Conservation (phyloP, 2,797 vertebrate genomes). For the Xiphorhynchus erythropygius region DNA sequence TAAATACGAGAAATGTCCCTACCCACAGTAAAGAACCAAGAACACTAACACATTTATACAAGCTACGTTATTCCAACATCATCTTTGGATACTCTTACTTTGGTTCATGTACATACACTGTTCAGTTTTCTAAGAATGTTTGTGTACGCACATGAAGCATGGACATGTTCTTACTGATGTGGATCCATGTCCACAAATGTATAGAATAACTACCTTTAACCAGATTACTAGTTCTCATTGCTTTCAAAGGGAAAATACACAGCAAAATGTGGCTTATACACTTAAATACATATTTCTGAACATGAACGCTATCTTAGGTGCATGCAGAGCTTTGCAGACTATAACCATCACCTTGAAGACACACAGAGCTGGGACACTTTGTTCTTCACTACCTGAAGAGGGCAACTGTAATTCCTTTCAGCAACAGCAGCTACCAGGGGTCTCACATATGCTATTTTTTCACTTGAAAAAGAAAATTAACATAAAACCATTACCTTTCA, state of each 20-base stretch:
- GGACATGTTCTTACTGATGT: not conserved
- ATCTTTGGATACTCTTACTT: not conserved
- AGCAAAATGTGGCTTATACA: not conserved
- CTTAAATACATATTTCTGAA: not conserved
- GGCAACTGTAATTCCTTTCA: not conserved
- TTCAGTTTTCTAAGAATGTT: not conserved
- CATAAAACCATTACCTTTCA: not conserved
- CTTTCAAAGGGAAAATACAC: not conserved
- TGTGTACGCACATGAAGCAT: not conserved
- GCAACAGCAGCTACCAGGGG: not conserved
- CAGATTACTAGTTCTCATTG: not conserved
- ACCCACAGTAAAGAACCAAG: not conserved
- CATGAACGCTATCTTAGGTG: not conserved
- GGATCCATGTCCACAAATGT: not conserved
- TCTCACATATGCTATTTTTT: not conserved
- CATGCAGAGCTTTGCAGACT: not conserved
- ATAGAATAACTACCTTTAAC: not conserved
- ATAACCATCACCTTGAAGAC: not conserved
- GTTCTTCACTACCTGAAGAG: not conserved
- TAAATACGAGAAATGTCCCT: not conserved
- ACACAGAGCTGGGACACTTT: fast-evolving
- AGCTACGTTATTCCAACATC: not conserved
- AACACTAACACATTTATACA: not conserved
- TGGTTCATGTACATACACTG: not conserved
- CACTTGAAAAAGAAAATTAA: not conserved